These are phyloP conservation scores for Corbicula japonica DNA, from an alignment of 2,888 invertebrate species.

Conservation along the genomic window DNA sequence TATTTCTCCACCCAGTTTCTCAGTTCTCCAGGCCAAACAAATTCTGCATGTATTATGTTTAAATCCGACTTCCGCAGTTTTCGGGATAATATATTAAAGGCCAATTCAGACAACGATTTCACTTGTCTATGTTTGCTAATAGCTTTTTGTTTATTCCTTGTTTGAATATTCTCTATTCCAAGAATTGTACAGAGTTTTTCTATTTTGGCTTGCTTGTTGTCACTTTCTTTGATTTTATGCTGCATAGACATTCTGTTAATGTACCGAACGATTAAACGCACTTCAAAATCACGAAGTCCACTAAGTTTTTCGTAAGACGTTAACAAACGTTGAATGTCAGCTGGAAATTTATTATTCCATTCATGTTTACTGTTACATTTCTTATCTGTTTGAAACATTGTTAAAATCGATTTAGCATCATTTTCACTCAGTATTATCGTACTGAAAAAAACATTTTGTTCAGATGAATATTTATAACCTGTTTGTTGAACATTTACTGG, in stretches of 20 bases:
- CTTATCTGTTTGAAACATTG: neutral
- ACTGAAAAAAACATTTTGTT: too few relatives aligned
- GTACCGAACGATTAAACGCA: conserved; percentile 3
- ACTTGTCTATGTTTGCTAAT: neutral
- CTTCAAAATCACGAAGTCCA: neutral
- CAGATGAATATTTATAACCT: too few relatives aligned
- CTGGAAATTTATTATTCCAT: neutral
- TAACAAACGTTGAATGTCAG: neutral
- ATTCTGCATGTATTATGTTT: conserved; percentile 13
- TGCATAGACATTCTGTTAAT: neutral
- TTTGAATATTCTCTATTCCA: neutral
- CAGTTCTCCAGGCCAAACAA: neutral
- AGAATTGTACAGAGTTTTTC: neutral
- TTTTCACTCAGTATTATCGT: neutral
- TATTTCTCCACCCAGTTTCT: neutral
- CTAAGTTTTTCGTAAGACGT: neutral
- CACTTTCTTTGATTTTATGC: neutral
- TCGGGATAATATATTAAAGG: neutral
- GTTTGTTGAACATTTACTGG: too few relatives aligned
- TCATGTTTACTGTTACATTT: neutral
- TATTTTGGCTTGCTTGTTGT: neutral
- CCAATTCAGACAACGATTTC: conserved; percentile 5
- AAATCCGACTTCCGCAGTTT: neutral
- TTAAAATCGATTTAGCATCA: neutral
- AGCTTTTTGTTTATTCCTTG: neutral